Base-by-base conservation (phyloP, 1,140 invertebrate genomes). In the Habropoda laboriosa region DNA sequence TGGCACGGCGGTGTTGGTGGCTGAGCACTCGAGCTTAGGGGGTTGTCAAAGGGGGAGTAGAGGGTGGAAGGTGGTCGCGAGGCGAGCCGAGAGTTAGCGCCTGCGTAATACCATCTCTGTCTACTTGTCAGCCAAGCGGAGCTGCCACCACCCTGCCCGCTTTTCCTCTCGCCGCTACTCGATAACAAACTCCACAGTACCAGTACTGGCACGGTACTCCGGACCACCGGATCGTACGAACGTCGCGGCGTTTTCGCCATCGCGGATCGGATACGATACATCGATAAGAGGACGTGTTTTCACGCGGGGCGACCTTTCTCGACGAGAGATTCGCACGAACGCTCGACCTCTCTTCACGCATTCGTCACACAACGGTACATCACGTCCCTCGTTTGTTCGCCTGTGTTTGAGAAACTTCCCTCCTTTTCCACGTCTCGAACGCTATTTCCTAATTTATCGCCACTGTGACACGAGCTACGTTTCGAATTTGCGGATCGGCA, bases 191-290 rank as follows among this genome's bases (percentile, higher is more conserved):
- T 88, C 86, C 85, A 81, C 63, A 87, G 90, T 86, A 88, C 82
- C 90, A 91, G 91, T 92, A 90, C 91, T 90, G 88, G 88, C 86
- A 91, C 91, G 91, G 88, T 89, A 90, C 89, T 91, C 89, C 88
- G 89, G 85, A 90, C 83, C 87, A 87, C 86, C 90, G 90, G 87
- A 86, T 90, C 87, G 86, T 80, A 81, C 77, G 73, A 60, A 63
- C 30, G 74, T 80, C 82, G 76, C 71, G 60, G 40, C 63, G 71
- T 61, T 66, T 35, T 32, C n/a, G n/a, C n/a, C n/a, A 32, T 47
- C 71, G 42, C 21, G 10, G 2, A 21, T 27, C 58, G 49, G 68
- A 71, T 35, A 58, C 67, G 57, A 80, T 51, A n/a, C n/a, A 85
- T 84, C 83, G 83, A 79, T 73, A 80, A n/a, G n/a, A n/a, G n/a